Conservation (phyloP, 2,113 vertebrate genomes). For the Conger conger region DNA sequence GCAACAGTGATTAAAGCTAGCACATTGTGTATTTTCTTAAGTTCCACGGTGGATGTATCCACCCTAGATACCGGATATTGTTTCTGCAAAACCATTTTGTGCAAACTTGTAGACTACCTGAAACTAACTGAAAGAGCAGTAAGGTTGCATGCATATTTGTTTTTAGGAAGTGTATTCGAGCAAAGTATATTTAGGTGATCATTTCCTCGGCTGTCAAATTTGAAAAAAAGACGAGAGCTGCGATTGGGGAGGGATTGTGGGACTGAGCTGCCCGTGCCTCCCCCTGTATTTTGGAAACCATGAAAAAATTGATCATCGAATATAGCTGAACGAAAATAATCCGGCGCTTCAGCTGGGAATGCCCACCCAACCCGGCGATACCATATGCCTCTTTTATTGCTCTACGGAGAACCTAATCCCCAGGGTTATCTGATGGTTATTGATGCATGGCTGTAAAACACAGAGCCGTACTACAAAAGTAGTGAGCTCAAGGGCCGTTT, state of each 20-base stretch:
- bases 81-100: conserved; percentile 63
- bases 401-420: not conserved
- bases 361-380: too few relatives aligned
- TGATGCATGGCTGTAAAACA: not conserved
- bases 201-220: not conserved
- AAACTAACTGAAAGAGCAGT: conserved; percentile 54
- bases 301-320: too few relatives aligned
- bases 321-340: too few relatives aligned
- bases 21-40: conserved; percentile 71
- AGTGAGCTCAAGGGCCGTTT: not conserved
- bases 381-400: not conserved
- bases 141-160: conserved; percentile 55
- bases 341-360: too few relatives aligned
- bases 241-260: not conserved
- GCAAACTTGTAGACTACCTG: conserved; percentile 64
- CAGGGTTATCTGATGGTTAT: not conserved
- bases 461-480: not conserved
- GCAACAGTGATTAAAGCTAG: conserved; percentile 66
- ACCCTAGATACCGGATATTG: conserved; percentile 54
- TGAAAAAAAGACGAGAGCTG: not conserved
- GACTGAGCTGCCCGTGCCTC: too few relatives aligned
- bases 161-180: conserved; percentile 50
- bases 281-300: too few relatives aligned
- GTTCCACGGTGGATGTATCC: conserved; percentile 66
- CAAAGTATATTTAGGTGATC: not conserved